Evolutionary conservation across 2,888 invertebrate genomes (phyloP).

Genomic region (Mactromeris polynyma): DNA sequence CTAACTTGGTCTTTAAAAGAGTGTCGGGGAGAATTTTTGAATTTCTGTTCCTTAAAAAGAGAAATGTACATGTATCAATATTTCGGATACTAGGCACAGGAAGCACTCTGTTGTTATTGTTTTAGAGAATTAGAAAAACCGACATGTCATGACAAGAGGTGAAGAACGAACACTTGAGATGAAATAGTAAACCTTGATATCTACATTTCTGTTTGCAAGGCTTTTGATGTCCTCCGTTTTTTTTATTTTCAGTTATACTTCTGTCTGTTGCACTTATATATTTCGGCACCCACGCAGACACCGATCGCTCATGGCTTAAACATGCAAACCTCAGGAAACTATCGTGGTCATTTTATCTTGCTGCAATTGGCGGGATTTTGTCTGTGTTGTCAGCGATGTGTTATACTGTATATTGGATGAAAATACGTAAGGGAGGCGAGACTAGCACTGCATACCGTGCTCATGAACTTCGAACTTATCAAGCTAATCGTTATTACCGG

Average conservation of each 20-base stretch:
- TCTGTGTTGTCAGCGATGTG: slow-evolving; percentile 47
- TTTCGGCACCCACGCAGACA: slow-evolving; percentile 61
- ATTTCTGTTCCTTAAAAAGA: no score
- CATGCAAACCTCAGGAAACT: slow-evolving; percentile 54
- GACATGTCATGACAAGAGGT: no score
- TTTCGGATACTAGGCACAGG: no score
- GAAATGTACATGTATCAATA: no score
- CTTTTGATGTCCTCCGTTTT: no score
- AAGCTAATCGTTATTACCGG: slow-evolving; percentile 31
- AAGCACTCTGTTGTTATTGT: no score
- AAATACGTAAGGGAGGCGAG: slow-evolving; percentile 40
- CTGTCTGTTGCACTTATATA: slow-evolving; percentile 28
- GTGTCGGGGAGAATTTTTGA: no score
- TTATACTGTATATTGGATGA: slow-evolving; percentile 56
- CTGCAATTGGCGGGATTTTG: slow-evolving; percentile 48
- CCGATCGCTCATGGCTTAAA: slow-evolving; percentile 63
- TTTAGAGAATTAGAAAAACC: no score
- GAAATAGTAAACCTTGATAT: no score
- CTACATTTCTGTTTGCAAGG: no score
- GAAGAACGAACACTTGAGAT: no score
- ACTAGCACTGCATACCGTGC: slow-evolving; percentile 58
- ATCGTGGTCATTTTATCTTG: slow-evolving; percentile 65
- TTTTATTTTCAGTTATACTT: slow-evolving; percentile 48
- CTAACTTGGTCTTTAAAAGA: no score
- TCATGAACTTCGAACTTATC: slow-evolving; percentile 58